Conservation (phyloP, 2,113 vertebrate species). For the Stegastes partitus region DNA sequence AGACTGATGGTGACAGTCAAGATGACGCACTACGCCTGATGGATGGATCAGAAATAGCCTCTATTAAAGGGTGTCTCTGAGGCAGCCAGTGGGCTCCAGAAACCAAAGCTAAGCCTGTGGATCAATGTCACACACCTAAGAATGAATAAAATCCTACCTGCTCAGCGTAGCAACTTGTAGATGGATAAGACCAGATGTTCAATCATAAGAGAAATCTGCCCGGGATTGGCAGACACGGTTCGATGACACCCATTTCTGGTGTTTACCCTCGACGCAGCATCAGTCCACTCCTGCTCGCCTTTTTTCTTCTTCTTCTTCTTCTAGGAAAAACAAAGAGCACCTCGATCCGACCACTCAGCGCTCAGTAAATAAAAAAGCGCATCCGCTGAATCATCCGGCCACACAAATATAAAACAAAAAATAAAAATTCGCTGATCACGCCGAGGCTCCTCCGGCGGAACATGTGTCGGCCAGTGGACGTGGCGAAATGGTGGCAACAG, state of each 20-base stretch:
- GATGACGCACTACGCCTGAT: conserved; percentile 77
- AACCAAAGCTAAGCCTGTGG: not conserved
- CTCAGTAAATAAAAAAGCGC: conserved; percentile 12
- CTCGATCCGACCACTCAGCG: conserved; percentile 47
- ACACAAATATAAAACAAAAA: not conserved
- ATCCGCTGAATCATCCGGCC: not conserved
- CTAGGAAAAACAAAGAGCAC: conserved; percentile 52
- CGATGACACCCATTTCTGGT: conserved; percentile 68
- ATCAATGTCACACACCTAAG: conserved; percentile 4
- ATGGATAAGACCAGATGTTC: not conserved
- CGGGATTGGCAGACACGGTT: conserved; percentile 28
- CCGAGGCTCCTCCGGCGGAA: not conserved
- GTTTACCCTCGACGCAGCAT: conserved; percentile 70
- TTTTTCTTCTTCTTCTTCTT: not conserved
- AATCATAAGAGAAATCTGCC: conserved; percentile 47
- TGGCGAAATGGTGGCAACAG: conserved; percentile 70
- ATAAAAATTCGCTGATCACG: not conserved
- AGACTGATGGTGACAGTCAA: conserved; percentile 53
- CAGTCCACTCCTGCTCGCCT: conserved; percentile 33
- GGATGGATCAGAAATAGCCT: conserved; percentile 71
- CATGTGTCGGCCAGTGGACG: conserved; percentile 38
- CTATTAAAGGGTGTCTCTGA: conserved; percentile 15
- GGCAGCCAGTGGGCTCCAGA: conserved; percentile 32
- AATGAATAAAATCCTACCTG: conserved; percentile 63
- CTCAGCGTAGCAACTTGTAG: conserved; percentile 52